Base-by-base conservation (phyloP, 2,888 invertebrate species). In the Melinaea menophilus region DNA sequence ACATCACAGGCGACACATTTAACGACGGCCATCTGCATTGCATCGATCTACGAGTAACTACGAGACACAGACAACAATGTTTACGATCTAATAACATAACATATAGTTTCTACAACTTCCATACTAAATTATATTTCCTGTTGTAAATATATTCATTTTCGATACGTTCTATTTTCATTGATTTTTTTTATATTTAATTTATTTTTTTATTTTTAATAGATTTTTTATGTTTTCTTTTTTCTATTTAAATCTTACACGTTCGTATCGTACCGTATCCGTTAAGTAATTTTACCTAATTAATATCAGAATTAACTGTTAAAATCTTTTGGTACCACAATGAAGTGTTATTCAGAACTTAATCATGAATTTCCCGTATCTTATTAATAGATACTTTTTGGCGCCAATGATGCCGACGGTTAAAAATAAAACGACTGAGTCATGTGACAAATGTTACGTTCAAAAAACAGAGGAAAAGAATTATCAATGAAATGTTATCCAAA, bases 1-100 rank as follows among this genome's bases (percentile, higher is more conserved):
- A 74, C 66, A 74, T 74, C 72, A 72, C 69, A 71, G 73, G 72
- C 65, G 67, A 66, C 62, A 62, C n/a, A 69, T 75, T 84, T 85
- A 77, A 85, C 70, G 83, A 81, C 62, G 60, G 82, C 81, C 85
- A 85, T 85, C 80, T 84, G 83, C 70, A 67, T 63, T 70, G 66
- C 57, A 66, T 66, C 66, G 66, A 73, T 73, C 70, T 67, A 22
- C 22, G 22, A 22, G 22, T 22, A 71, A 68, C 78, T 78, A 74
- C 72, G 22, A 74, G 74, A 66, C 68, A 66, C 72, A 74, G 68
- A 68, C 74, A 71, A 71, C 71, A 63, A 58, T 62, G 71, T 78
- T 76, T 75, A 75, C 66, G 61, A 71, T 48, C 60, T 57, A 73
- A 57, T 59, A 55, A 45, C 60, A 22, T 48, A 51, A 51, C 31